Conservation (phyloP, 2,797 vertebrate genomes). For the Anas georgica region DNA sequence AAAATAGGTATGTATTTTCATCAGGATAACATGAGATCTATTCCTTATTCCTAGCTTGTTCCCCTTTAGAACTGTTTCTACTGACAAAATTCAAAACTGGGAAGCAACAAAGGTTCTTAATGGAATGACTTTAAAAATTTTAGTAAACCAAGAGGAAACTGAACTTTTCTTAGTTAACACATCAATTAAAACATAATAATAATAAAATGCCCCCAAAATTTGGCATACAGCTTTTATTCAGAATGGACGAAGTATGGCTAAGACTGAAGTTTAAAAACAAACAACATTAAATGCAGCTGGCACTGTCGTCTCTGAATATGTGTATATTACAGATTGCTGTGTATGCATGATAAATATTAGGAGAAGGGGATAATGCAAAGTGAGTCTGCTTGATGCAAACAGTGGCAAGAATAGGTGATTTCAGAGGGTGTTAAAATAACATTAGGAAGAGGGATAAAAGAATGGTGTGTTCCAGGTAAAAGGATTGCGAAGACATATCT, state of each 20-base stretch:
- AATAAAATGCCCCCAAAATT: not conserved
- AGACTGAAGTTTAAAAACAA: not conserved
- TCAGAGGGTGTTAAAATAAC: not conserved
- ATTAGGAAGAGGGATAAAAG: not conserved
- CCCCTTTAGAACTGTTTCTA: not conserved
- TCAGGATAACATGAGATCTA: not conserved
- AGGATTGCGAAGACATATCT: not conserved
- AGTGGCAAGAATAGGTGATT: not conserved
- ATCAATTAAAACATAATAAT: not conserved
- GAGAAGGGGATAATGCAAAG: not conserved
- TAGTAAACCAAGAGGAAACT: not conserved
- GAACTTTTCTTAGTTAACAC: not conserved
- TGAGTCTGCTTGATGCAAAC: not conserved
- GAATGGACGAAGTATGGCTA: not conserved
- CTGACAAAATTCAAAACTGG: not conserved
- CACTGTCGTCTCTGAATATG: not conserved
- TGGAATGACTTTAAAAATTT: not conserved
- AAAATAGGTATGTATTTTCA: not conserved
- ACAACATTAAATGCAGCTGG: conserved; percentile 6
- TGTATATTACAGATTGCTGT: conserved; percentile 7
- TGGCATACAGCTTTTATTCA: not conserved
- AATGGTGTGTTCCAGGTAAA: not conserved
- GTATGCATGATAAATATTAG: not conserved
- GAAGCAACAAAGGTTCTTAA: not conserved
- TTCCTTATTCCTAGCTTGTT: not conserved